Base-by-base conservation (phyloP, 2,797 vertebrate species). In the Centroberyx gerrardi region DNA sequence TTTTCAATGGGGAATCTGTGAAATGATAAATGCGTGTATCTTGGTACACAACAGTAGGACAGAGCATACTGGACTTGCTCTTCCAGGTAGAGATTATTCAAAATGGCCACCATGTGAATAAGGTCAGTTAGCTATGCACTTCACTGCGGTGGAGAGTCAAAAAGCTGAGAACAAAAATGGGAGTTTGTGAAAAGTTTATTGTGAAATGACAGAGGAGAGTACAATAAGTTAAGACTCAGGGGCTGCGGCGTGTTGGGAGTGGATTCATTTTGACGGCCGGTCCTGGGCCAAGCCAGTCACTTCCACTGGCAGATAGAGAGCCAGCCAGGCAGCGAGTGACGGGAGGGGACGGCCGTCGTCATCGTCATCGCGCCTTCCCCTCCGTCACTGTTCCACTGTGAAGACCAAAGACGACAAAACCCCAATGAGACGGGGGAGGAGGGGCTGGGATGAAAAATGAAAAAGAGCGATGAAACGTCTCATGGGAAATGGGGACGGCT, bases 101-200 rank as follows among this genome's bases (percentile, higher is more conserved):
- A 22, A 22, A 22, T 22, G 22, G 22, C 22, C 22, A 22, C 22
- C 22, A 22, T n/a, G n/a, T n/a, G n/a, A n/a, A n/a, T n/a, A n/a
- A n/a, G n/a, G n/a, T n/a, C n/a, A n/a, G n/a, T n/a, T n/a, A n/a
- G n/a, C n/a, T n/a, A n/a, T 22, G 22, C 22, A 22, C 22, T 22
- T 22, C 22, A 22, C 22, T 22, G 22, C 22, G 22, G 22, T 22
- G 22, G 22, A 22, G 59, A 90, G 72, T 77, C 79, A 86, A 64
- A 77, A 64, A 80, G 49, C 27, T 22, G 27, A 33, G 63, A 72
- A 86, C 59, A 82, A 79, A 80, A 83, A 76, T 80, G 80, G 81
- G 86, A 92, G 82, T 92, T 95, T 94, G 76, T 93, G 86, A 91
- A 93, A 93, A 94, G 87, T 97, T 96, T 96, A 96, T 96, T 97